phyloP scores from a whole-genome alignment of 2,888 invertebrate genomes.

The Sicus ferrugineus region DNA sequence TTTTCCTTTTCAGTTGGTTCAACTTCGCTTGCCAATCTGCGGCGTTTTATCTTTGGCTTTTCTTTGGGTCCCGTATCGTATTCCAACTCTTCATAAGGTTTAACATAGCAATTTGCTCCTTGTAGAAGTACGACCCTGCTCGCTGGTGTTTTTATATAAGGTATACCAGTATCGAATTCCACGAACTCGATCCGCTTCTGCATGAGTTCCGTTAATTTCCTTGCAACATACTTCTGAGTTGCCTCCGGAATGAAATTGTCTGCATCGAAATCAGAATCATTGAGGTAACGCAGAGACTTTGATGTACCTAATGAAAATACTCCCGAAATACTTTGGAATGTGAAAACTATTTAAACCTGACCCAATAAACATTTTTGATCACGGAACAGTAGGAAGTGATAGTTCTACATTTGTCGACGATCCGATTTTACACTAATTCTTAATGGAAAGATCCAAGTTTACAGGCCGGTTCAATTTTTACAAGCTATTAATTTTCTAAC shows the following conservation, averaged over 20 bases:
- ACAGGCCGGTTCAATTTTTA: no score
- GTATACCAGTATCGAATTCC: neutral
- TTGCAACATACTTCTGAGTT: constrained; percentile 51
- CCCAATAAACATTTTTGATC: no score
- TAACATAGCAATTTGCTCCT: constrained; percentile 49
- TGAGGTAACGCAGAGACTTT: constrained; percentile 49
- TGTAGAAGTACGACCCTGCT: constrained; percentile 47
- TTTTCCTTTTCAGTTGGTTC: constrained; percentile 24
- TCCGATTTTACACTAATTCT: no score
- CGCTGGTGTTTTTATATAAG: constrained; percentile 25
- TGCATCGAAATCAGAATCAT: constrained; percentile 38
- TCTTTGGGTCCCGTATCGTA: constrained; percentile 44
- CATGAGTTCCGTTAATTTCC: constrained; percentile 48
- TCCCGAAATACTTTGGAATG: no score
- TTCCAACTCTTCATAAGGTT: constrained; percentile 50
- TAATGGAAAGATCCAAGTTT: no score
- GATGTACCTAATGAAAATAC: neutral
- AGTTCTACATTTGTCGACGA: no score
- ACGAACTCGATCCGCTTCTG: constrained; percentile 49
- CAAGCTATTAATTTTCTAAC: no score
- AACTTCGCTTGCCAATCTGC: constrained; percentile 36
- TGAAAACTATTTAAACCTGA: no score
- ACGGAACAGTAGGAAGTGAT: no score
- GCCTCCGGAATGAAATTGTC: constrained; percentile 51
- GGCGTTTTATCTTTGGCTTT: constrained; percentile 49